phyloP scores from a whole-genome alignment of 2,113 vertebrate species.

The Naja naja region DNA sequence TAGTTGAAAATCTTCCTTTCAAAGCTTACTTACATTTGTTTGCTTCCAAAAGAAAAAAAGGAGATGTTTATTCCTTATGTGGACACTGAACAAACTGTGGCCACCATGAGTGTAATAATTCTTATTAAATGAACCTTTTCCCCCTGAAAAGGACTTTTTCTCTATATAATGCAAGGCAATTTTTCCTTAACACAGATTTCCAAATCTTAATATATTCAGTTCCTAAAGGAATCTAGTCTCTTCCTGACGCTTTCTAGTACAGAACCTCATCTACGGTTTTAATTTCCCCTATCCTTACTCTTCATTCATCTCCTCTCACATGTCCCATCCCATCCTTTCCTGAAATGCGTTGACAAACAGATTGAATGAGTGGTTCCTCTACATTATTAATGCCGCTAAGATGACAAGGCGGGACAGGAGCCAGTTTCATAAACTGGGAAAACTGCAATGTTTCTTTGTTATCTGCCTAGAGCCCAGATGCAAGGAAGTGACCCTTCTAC shows the following conservation, averaged over 20 bases:
- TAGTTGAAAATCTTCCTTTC: slow-evolving; percentile 14
- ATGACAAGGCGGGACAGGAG: not conserved
- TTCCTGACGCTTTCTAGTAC: slow-evolving; percentile 30
- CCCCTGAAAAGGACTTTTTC: slow-evolving; percentile 52
- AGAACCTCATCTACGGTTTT: not conserved
- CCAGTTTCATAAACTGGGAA: slow-evolving; percentile 15
- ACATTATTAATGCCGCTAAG: slow-evolving; percentile 30
- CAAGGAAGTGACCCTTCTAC: not conserved
- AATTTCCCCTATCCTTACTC: not conserved
- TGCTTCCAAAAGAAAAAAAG: not conserved
- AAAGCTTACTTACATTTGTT: slow-evolving; percentile 24
- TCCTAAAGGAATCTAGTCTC: slow-evolving; percentile 34
- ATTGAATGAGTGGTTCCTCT: slow-evolving; percentile 3
- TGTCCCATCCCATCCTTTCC: not conserved
- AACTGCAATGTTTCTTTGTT: not conserved
- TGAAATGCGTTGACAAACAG: slow-evolving; percentile 11
- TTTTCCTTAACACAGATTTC: slow-evolving; percentile 45
- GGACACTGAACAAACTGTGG: slow-evolving; percentile 15
- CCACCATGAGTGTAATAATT: slow-evolving; percentile 20
- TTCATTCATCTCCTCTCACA: not conserved
- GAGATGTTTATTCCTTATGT: slow-evolving; percentile 3
- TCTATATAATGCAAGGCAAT: slow-evolving; percentile 44
- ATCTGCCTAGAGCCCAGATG: not conserved
- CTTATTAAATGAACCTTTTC: slow-evolving; percentile 9
- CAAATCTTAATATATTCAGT: slow-evolving; percentile 40